Evolutionary conservation across 2,888 invertebrate species (phyloP).

Genomic region (Acholoe squamosa): DNA sequence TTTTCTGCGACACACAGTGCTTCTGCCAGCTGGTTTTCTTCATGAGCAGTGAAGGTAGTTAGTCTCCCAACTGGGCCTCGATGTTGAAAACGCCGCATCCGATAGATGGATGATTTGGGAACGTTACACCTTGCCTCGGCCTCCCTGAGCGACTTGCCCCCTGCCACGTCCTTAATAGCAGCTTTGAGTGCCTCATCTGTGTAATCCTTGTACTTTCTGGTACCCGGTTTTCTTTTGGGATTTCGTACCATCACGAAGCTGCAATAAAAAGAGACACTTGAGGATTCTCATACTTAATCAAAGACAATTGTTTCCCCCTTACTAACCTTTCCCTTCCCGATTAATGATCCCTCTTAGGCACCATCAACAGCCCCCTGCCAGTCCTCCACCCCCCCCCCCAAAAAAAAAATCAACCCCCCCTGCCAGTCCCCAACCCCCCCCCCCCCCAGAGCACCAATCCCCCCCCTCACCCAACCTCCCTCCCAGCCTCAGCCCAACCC

Average conservation of each 20-base stretch:
- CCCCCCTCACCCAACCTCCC: no score
- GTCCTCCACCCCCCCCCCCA: no score
- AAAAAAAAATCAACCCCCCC: no score
- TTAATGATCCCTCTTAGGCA: no score
- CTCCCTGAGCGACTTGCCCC: not conserved
- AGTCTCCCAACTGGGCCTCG: not conserved
- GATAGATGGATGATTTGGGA: not conserved
- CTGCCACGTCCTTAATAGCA: not conserved
- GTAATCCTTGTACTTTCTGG: not conserved
- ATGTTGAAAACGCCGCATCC: not conserved
- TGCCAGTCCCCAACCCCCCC: no score
- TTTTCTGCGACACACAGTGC: not conserved
- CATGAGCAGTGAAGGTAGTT: not conserved
- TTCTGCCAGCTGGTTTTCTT: not conserved
- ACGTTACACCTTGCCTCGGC: not conserved
- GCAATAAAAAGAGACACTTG: not conserved
- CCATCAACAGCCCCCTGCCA: no score
- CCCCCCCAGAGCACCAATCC: no score
- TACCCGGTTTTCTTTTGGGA: not conserved
- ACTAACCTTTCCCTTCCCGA: no score
- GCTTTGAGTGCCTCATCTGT: not conserved
- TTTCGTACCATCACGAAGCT: not conserved
- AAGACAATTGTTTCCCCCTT: no score
- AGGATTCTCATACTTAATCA: no score
- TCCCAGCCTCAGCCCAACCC: no score